These are phyloP conservation scores for Cryptophagus acutangulus DNA, from an alignment of 2,888 invertebrate species.

Conservation along the genomic window DNA sequence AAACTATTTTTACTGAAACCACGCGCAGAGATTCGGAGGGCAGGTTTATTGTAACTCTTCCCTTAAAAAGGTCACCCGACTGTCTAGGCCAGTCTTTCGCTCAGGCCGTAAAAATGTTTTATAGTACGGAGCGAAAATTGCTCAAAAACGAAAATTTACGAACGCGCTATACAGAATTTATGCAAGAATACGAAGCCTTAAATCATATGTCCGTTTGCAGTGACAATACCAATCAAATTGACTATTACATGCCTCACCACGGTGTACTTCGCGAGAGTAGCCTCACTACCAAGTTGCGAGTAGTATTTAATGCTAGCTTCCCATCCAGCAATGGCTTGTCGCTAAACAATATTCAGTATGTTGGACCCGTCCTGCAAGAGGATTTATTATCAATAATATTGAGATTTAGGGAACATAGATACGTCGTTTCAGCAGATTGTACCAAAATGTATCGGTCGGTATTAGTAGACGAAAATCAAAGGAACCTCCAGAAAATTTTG, in stretches of 20 bases:
- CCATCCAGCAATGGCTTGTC: background rate
- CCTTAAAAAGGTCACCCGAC: too few relatives aligned
- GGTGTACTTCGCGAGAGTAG: background rate
- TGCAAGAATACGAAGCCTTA: background rate
- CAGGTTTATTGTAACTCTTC: too few relatives aligned
- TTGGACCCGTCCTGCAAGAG: slow-evolving; percentile 2
- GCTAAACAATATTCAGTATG: background rate
- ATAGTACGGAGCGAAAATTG: too few relatives aligned
- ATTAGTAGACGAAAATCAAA: background rate
- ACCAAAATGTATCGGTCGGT: slow-evolving; percentile 5
- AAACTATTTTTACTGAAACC: too few relatives aligned
- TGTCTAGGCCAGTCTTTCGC: too few relatives aligned
- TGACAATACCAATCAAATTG: background rate
- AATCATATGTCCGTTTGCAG: slow-evolving; percentile 1
- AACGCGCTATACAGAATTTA: slow-evolving; percentile 1
- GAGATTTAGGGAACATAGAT: background rate
- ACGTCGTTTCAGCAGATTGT: background rate
- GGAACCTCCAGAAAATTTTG: background rate
- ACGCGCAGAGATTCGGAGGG: too few relatives aligned
- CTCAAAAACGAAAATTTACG: too few relatives aligned
- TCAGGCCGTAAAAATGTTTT: too few relatives aligned
- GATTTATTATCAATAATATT: slow-evolving; percentile 3
- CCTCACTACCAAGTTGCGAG: slow-evolving; percentile 1
- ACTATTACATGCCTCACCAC: slow-evolving; percentile 5
- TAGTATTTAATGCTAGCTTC: background rate